Conservation (phyloP, 2,797 vertebrate species). For the Sebastes goodei region DNA sequence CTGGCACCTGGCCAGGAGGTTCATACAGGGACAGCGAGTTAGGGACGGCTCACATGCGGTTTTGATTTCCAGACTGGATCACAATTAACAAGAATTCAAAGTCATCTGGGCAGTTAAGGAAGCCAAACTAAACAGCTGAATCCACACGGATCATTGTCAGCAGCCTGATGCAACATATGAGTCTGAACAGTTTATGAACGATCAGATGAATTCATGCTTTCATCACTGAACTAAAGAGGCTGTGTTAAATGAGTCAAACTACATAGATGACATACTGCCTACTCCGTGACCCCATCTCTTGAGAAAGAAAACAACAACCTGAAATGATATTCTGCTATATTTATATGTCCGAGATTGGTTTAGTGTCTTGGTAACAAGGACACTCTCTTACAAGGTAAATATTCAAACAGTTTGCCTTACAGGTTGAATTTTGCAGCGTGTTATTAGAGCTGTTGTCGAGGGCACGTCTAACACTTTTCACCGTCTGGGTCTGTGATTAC, state of each 20-base stretch:
- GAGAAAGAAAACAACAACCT: not conserved
- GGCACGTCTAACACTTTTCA: conserved; percentile 43
- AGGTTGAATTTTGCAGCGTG: conserved; percentile 36
- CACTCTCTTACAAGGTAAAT: conserved; percentile 13
- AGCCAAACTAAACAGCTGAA: conserved; percentile 4
- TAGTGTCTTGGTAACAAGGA: not conserved
- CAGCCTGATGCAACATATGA: not conserved
- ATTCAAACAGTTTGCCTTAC: conserved; percentile 12
- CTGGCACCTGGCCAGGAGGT: conserved; percentile 8
- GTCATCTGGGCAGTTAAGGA: not conserved
- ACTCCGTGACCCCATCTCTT: not conserved
- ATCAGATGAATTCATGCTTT: not conserved
- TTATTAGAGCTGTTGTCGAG: conserved; percentile 47
- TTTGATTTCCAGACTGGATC: not conserved
- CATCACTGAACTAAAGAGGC: not conserved
- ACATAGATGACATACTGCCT: not conserved
- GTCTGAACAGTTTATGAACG: not conserved
- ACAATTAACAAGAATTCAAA: not conserved
- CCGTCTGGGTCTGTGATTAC: conserved; percentile 59
- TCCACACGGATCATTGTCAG: not conserved
- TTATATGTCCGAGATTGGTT: not conserved
- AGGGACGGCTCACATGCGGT: not conserved
- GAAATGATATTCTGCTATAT: not conserved
- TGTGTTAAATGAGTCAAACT: not conserved
- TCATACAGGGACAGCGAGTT: conserved; percentile 24